Percentiles rank a stretch among this genome's conserved stretches.
Evolutionary conservation across 2,888 invertebrate genomes (phyloP).

Genomic region (Patella caerulea): DNA sequence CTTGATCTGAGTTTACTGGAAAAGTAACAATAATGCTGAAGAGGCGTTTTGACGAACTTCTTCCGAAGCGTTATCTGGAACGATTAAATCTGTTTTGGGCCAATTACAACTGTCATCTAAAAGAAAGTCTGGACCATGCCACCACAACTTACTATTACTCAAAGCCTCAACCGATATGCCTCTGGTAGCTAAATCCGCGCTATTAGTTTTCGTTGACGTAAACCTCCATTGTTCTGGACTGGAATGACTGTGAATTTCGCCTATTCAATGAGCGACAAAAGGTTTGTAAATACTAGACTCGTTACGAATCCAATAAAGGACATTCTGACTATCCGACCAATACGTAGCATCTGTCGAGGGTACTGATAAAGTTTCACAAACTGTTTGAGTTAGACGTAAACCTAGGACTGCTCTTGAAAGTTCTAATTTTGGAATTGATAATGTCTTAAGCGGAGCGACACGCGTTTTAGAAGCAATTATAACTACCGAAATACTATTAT

Average conservation of each 20-base stretch:
- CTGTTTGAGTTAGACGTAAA: too few species aligned
- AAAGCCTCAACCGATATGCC: slow-evolving; percentile 17
- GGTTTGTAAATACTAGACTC: slow-evolving; percentile 20
- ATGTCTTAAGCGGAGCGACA: neutral
- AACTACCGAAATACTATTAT: neutral
- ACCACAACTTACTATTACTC: slow-evolving; percentile 20
- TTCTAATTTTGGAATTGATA: slow-evolving; percentile 6
- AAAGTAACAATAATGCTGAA: too few species aligned
- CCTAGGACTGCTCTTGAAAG: neutral
- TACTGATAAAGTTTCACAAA: too few species aligned
- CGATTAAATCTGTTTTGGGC: too few species aligned
- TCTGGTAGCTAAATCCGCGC: slow-evolving; percentile 26
- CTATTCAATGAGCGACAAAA: slow-evolving; percentile 26
- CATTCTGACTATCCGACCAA: slow-evolving; percentile 31
- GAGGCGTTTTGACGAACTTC: too few species aligned
- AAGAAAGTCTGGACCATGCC: slow-evolving; percentile 14
- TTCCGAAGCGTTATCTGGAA: too few species aligned
- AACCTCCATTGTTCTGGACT: slow-evolving; percentile 26
- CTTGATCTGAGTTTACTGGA: too few species aligned
- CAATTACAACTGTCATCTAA: too few species aligned
- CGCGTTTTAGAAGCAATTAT: neutral
- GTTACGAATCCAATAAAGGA: slow-evolving; percentile 22
- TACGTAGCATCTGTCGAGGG: too few species aligned
- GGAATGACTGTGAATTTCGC: slow-evolving; percentile 22
- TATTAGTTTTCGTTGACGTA: slow-evolving; percentile 22